phyloP scores from a whole-genome alignment of 2,113 vertebrate genomes.

The Galemys pyrenaicus region DNA sequence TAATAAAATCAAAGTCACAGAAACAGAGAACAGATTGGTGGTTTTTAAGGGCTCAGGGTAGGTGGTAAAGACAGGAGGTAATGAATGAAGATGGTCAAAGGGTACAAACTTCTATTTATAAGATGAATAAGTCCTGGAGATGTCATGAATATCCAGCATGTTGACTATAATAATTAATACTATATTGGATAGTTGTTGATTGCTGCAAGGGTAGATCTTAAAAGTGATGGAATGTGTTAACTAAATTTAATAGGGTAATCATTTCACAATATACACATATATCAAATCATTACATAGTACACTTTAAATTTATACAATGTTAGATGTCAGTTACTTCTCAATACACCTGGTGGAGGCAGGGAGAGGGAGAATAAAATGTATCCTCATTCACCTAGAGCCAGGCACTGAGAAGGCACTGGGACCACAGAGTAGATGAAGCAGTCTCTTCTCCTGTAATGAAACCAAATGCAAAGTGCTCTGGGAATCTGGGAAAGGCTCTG shows the following conservation, averaged over 20 bases:
- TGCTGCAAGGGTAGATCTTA: not conserved
- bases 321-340: not conserved
- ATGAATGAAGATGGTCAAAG: not conserved
- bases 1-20: not conserved
- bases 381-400: not conserved
- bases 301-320: not conserved
- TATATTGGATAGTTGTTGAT: not conserved
- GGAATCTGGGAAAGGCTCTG: not conserved
- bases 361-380: not conserved
- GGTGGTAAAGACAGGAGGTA: too few relatives aligned
- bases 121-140: not conserved
- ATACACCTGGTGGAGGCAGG: not conserved
- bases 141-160: not conserved
- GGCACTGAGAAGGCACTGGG: not conserved
- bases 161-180: not conserved
- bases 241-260: not conserved
- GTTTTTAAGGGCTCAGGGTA: too few relatives aligned
- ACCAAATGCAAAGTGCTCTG: not conserved
- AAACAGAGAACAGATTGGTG: not conserved
- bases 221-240: not conserved
- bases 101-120: not conserved
- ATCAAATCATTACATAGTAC: not conserved
- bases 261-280: not conserved
- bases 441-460: not conserved
- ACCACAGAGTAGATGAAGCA: not conserved